Evolutionary conservation across 1,140 invertebrate genomes (phyloP), one percentile per base, ranked within the genome.

Genomic region (Scylla paramamosain): DNA sequence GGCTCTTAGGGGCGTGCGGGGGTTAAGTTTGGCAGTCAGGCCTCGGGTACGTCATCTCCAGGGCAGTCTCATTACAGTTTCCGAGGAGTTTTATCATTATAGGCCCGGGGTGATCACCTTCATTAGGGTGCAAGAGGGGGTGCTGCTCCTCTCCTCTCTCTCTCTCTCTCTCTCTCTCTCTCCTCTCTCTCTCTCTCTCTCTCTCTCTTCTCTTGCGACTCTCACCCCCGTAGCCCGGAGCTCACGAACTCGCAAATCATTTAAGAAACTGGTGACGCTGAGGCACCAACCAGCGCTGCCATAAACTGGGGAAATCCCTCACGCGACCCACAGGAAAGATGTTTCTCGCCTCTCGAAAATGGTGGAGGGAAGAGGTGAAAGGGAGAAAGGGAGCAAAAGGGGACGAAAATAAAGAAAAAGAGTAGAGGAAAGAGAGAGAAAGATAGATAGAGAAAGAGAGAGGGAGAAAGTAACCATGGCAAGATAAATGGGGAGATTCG

Each of bases 31-130:
- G 94, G 94, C 89, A 92, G 83, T 91, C 91, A 25, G 83, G 94
- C 46, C 10, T 25, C n/a, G 86, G 28, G 91, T 95, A 67, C 52
- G 88, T 95, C 94, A 95, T 95, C 91, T 32, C 77, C 45, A 28
- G 91, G 77, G 29, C 28, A 32, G 86, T 89, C 90, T 95, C 94
- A 95, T 95, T 95, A 95, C 84, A 95, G 29, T 95, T 95, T 93
- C 90, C 83, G 91, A 92, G 84, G 94, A 95, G 91, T 95, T 95
- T 93, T 92, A 95, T 95, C 94, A 95, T 95, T 95, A 95, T 88
- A 87, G 91, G 94, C 48, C 84, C 48, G 31, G 87, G 52, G 67
- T 91, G 93, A 94, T 94, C 93, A 84, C 91, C 91, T 91, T 89
- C 93, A 87, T 93, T 87, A 86, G 28, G 52, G 92, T 52, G 48